These are phyloP conservation scores for Sphyrna mokarran DNA, from an alignment of 2,113 vertebrate genomes.

Conservation along the genomic window DNA sequence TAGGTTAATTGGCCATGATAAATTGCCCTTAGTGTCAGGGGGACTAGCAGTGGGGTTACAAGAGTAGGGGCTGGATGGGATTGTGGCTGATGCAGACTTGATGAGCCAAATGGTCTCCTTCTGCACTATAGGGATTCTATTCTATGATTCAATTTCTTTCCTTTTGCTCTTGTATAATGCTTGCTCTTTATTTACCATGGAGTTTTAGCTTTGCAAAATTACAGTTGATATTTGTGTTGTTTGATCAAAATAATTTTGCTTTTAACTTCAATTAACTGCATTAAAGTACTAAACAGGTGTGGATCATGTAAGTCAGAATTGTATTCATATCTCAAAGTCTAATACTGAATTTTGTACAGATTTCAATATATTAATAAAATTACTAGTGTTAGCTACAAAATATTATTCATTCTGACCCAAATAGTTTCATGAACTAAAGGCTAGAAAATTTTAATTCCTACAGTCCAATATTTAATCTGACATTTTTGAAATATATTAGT, in stretches of 20 bases:
- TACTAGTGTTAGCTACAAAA: neutral
- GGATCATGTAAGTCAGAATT: neutral
- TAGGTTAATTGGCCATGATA: too few species aligned
- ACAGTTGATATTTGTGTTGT: neutral
- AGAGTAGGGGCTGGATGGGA: too few species aligned
- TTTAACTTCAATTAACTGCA: neutral
- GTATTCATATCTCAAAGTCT: neutral
- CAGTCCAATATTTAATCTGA: neutral
- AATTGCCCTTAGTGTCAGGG: too few species aligned
- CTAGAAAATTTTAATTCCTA: too few species aligned
- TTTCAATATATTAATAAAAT: neutral
- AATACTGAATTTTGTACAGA: neutral
- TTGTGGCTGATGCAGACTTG: too few species aligned
- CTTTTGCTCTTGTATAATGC: neutral
- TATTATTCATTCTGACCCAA: neutral
- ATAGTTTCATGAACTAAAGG: neutral
- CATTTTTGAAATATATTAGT: neutral
- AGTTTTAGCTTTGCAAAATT: neutral
- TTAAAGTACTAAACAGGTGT: neutral
- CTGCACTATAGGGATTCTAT: too few species aligned
- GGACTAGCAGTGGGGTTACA: too few species aligned
- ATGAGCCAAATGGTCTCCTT: too few species aligned
- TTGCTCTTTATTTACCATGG: neutral
- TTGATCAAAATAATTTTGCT: neutral
- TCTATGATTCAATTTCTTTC: neutral